phyloP scores from a whole-genome alignment of 2,888 invertebrate genomes.

The Troides aeacus region DNA sequence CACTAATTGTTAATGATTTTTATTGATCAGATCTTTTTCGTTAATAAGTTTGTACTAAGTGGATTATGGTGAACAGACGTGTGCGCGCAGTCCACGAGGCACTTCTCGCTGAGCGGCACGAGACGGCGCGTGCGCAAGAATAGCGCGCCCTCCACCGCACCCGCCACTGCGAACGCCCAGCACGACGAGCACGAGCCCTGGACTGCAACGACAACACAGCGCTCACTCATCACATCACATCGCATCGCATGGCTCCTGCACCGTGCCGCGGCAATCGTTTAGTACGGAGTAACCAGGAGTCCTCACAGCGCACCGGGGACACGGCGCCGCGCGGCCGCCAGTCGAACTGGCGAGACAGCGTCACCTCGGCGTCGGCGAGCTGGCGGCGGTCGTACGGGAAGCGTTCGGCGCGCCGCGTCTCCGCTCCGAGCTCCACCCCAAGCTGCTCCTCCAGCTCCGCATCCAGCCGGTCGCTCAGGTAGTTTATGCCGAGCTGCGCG shows the following conservation, averaged over 20 bases:
- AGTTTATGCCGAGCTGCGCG: slow-evolving; percentile 50
- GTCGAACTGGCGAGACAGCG: slow-evolving; percentile 59
- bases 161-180: slow-evolving; percentile 71
- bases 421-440: slow-evolving; percentile 42
- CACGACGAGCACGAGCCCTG: slow-evolving; percentile 62
- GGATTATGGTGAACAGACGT: slow-evolving; percentile 42
- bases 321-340: slow-evolving; percentile 65
- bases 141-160: slow-evolving; percentile 69
- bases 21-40: too few species aligned
- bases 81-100: slow-evolving; percentile 65
- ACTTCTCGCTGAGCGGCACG: slow-evolving; percentile 62
- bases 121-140: slow-evolving; percentile 55
- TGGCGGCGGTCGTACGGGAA: slow-evolving; percentile 52
- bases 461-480: slow-evolving; percentile 56
- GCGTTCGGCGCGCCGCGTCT: slow-evolving; percentile 38
- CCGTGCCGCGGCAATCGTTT: not conserved
- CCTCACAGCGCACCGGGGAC: slow-evolving; percentile 59
- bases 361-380: slow-evolving; percentile 39
- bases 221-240: too few species aligned
- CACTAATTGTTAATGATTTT: too few species aligned
- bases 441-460: slow-evolving; percentile 48
- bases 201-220: slow-evolving; percentile 40
- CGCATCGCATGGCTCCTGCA: not conserved
- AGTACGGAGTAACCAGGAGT: not conserved
- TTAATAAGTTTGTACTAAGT: too few species aligned